Percentiles rank a stretch among this genome's conserved stretches.
phyloP scores from a whole-genome alignment of 1,140 invertebrate genomes.

The Bombus terrestris region DNA sequence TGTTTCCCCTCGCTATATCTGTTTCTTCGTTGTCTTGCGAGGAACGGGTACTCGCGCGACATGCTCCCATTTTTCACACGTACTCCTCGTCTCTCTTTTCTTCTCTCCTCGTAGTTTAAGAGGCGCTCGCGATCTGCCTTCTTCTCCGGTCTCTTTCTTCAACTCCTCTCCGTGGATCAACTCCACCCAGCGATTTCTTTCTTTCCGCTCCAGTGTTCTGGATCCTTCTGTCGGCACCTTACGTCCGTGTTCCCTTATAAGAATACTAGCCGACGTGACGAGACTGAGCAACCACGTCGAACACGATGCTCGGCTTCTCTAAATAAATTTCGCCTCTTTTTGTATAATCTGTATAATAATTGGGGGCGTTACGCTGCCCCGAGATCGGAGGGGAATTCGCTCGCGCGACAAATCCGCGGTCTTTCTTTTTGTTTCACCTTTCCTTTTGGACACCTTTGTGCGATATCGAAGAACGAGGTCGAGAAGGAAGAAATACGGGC shows the following conservation, averaged over 20 bases:
- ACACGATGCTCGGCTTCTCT: slow-evolving; percentile 44
- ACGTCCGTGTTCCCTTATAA: slow-evolving; percentile 42
- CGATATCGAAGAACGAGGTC: not conserved
- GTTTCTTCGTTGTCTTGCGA: slow-evolving; percentile 29
- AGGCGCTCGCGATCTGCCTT: slow-evolving; percentile 22
- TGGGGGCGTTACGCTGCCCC: slow-evolving; percentile 52
- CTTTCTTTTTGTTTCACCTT: not conserved
- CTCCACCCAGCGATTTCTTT: slow-evolving; percentile 1
- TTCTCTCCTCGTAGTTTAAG: not conserved
- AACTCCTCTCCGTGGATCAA: too few relatives aligned
- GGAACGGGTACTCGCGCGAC: slow-evolving; percentile 31
- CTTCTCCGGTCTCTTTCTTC: slow-evolving; percentile 1
- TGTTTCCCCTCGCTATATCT: not conserved
- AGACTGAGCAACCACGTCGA: slow-evolving; percentile 57
- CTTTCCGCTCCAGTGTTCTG: slow-evolving; percentile 26
- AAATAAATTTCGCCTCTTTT: slow-evolving; percentile 72
- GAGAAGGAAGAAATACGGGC: not conserved
- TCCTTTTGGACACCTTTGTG: not conserved
- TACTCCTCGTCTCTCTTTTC: slow-evolving; percentile 8
- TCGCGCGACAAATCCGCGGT: not conserved
- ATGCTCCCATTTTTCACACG: slow-evolving; percentile 55
- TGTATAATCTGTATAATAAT: slow-evolving; percentile 74
- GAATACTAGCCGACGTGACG: slow-evolving; percentile 71
- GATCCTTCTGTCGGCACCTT: slow-evolving; percentile 35
- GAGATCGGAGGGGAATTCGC: not conserved